These are phyloP conservation scores for Drosophila ercepeae DNA, from an alignment of 1,140 invertebrate genomes.

Conservation along the genomic window DNA sequence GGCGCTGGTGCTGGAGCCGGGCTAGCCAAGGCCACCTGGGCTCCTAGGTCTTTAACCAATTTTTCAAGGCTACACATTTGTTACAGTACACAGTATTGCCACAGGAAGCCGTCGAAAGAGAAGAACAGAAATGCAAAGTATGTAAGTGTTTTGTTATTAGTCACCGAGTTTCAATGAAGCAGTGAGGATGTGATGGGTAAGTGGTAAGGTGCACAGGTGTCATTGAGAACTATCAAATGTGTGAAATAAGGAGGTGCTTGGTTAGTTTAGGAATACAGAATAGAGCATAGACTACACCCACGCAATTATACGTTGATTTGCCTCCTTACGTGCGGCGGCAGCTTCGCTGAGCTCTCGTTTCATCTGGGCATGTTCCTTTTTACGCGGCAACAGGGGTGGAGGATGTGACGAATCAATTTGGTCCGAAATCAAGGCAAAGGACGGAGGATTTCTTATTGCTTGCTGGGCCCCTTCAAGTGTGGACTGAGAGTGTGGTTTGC, in stretches of 20 bases:
- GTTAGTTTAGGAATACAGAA: conserved; percentile 46
- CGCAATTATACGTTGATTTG: conserved; percentile 85
- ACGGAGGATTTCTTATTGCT: conserved; percentile 54
- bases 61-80: conserved; percentile 76
- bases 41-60: conserved; percentile 79
- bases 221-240: conserved; percentile 27
- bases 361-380: conserved; percentile 76
- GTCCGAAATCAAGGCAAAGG: conserved; percentile 61
- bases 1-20: neutral
- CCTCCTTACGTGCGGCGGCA: conserved; percentile 84
- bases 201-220: conserved; percentile 11
- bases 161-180: conserved; percentile 33
- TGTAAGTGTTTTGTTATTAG: conserved; percentile 58
- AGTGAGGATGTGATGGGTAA: conserved; percentile 13
- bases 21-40: conserved; percentile 36
- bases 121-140: conserved; percentile 68
- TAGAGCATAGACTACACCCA: conserved; percentile 84
- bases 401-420: conserved; percentile 35
- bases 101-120: conserved; percentile 35
- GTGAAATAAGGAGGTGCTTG: conserved; percentile 47
- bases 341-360: conserved; percentile 85
- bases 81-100: conserved; percentile 23
- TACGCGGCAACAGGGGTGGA: conserved; percentile 63
- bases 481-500: neutral
- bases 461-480: conserved; percentile 4